A percentile compares a stretch with the other conserved stretches of the same genome.
Conservation (phyloP, 2,113 vertebrate genomes). For the Lethenteron camtschaticum region DNA sequence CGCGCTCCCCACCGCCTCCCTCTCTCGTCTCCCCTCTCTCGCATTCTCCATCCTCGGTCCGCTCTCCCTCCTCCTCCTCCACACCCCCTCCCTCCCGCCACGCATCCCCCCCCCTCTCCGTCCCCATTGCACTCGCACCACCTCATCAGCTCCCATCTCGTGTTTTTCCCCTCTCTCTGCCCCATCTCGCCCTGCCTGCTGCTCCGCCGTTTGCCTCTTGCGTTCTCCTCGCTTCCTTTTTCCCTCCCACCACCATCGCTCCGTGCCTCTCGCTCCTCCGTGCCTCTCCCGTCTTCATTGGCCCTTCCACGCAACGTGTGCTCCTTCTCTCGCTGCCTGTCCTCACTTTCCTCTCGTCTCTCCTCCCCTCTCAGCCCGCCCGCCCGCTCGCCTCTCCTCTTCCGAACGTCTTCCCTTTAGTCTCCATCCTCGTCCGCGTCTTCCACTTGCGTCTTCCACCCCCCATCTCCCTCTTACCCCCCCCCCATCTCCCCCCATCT, state of each 20-base stretch:
- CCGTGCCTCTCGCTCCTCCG: background rate
- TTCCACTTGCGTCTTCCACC: background rate
- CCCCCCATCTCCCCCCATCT: conserved; percentile 1
- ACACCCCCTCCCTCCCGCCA: background rate
- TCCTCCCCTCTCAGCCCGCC: background rate
- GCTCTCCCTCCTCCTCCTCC: background rate
- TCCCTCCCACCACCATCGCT: background rate
- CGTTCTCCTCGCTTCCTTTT: background rate
- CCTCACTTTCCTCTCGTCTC: background rate
- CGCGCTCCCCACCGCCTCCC: background rate
- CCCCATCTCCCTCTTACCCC: background rate
- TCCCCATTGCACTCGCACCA: background rate
- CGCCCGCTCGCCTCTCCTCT: background rate
- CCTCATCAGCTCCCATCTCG: background rate
- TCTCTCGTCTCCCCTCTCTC: background rate
- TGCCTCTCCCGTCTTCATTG: background rate
- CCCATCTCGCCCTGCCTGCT: background rate
- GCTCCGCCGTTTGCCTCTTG: background rate
- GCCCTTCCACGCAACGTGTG: background rate
- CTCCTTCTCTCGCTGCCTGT: background rate
- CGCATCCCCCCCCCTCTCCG: background rate
- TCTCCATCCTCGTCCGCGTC: background rate
- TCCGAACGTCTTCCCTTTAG: background rate
- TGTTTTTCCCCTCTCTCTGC: background rate
- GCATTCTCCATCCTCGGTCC: background rate